phyloP scores from a whole-genome alignment of 2,113 vertebrate species.

The pig (Sus scrofa) region T2T-Sscrofa CM000818.6:102159001-102159500 shows the following conservation, averaged over 20 bases:
- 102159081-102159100: conserved; percentile 23
- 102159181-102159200: not conserved
- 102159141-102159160: not conserved
- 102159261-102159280: too few species aligned
- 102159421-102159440: not conserved
- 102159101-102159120: not conserved
- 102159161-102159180: not conserved
- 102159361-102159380: too few species aligned
- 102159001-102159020: not conserved
- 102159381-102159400: too few species aligned
- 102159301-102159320: too few species aligned
- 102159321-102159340: too few species aligned
- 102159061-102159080: conserved; percentile 16
- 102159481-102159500: conserved; percentile 3
- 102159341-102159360: too few species aligned
- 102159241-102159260: too few species aligned
- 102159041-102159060: conserved; percentile 19
- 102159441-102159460: not conserved
- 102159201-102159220: not conserved
- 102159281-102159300: too few species aligned
- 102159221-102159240: too few species aligned
- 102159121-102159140: not conserved
- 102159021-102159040: not conserved
- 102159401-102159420: not conserved
- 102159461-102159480: not conserved